Conservation (phyloP, 2,797 vertebrate genomes). For the Coendou prehensilis region DNA sequence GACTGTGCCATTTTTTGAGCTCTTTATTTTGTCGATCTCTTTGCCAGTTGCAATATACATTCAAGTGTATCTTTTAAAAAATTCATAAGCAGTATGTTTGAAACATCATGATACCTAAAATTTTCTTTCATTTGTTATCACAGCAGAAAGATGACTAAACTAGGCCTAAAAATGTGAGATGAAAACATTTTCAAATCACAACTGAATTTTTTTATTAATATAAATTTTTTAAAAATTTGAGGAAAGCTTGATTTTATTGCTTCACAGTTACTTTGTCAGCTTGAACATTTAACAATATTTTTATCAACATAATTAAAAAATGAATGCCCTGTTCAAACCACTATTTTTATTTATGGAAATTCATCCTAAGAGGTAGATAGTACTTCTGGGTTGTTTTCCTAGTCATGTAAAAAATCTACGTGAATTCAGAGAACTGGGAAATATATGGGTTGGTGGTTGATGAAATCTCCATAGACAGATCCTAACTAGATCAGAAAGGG, state of each 20-base stretch:
- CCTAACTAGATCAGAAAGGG: background rate
- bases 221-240: background rate
- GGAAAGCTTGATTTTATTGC: background rate
- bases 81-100: background rate
- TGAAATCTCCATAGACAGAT: background rate
- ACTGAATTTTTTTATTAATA: background rate
- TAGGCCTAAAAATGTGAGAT: background rate
- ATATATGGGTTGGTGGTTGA: background rate
- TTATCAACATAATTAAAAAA: background rate
- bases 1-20: background rate
- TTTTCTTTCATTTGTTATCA: background rate
- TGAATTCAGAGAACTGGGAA: background rate
- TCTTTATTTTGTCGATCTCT: constrained; percentile 5
- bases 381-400: constrained; percentile 5
- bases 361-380: background rate
- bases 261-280: background rate
- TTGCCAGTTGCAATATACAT: background rate
- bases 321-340: background rate
- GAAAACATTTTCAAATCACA: background rate
- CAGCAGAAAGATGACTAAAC: background rate
- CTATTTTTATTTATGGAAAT: background rate
- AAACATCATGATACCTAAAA: background rate
- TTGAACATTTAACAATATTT: background rate
- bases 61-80: background rate
- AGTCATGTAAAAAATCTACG: background rate